Percentiles rank a stretch among this genome's conserved stretches.
Evolutionary conservation across 2,888 invertebrate species (phyloP).

Genomic region (Drosophila fungiperda): DNA sequence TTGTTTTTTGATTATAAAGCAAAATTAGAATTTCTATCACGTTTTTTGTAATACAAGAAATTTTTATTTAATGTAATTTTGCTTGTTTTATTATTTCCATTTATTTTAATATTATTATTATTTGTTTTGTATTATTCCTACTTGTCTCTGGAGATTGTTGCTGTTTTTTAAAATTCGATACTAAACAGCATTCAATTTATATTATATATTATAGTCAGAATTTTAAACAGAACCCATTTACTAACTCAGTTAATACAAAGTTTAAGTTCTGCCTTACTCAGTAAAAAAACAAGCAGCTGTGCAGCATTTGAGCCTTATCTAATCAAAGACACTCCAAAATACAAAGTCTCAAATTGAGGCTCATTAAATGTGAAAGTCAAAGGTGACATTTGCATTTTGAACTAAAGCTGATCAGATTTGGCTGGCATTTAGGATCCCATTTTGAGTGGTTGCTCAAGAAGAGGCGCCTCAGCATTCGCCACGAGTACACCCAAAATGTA

Average conservation of each 20-base stretch:
- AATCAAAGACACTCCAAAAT: slow-evolving; percentile 8
- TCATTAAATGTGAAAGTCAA: background rate
- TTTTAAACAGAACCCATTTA: too few relatives aligned
- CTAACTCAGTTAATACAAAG: background rate
- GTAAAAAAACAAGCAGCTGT: background rate
- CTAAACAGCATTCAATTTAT: too few relatives aligned
- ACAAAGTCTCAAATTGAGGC: background rate
- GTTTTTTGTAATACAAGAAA: too few relatives aligned
- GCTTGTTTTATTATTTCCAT: too few relatives aligned
- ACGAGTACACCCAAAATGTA: slow-evolving; percentile 63
- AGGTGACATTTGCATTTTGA: slow-evolving; percentile 43
- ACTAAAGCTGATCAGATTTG: slow-evolving; percentile 37
- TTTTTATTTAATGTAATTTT: too few relatives aligned
- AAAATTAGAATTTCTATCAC: too few relatives aligned
- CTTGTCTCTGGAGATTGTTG: too few relatives aligned
- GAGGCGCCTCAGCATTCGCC: slow-evolving; percentile 45
- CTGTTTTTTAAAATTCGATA: too few relatives aligned
- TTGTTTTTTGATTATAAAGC: too few relatives aligned
- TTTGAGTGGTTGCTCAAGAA: background rate
- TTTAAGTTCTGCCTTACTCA: background rate
- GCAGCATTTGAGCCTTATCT: background rate
- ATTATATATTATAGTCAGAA: too few relatives aligned
- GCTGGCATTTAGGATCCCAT: background rate
- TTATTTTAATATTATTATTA: too few relatives aligned
- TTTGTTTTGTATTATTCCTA: too few relatives aligned